Conservation (phyloP, 2,797 vertebrate species). For the Crotalus adamanteus region DNA sequence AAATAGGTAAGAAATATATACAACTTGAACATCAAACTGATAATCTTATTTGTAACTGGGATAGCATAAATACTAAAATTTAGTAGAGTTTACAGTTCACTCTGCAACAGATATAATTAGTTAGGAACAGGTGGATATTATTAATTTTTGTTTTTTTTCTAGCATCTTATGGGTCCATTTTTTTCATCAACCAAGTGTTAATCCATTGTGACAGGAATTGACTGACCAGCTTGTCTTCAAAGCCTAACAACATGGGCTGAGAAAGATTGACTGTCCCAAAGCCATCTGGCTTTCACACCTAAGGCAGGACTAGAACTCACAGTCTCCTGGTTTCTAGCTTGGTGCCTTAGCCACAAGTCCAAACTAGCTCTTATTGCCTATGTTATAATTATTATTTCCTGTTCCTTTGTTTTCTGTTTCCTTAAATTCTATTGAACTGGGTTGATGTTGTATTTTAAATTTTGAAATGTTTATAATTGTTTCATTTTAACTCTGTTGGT, state of each 20-base stretch:
- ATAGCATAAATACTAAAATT: background rate
- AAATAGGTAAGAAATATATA: background rate
- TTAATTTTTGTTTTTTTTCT: background rate
- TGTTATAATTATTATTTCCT: background rate
- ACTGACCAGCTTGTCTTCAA: background rate
- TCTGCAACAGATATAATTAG: background rate
- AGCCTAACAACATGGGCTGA: background rate
- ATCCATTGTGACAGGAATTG: background rate
- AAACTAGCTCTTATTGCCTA: background rate
- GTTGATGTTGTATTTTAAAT: background rate
- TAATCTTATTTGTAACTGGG: background rate
- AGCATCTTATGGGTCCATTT: background rate
- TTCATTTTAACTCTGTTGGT: background rate
- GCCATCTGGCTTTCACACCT: background rate
- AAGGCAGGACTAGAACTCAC: background rate
- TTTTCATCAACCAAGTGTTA: background rate
- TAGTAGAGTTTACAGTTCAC: background rate
- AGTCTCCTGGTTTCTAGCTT: background rate
- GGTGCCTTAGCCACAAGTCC: background rate
- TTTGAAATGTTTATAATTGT: background rate
- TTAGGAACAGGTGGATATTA: background rate
- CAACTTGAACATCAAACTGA: background rate
- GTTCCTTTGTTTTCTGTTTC: background rate
- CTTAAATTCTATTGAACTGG: background rate
- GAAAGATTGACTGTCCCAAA: background rate